Evolutionary conservation across 2,113 vertebrate genomes (phyloP), one percentile per base, ranked within the genome.

Genomic region (Entomyzon cyanotis): DNA sequence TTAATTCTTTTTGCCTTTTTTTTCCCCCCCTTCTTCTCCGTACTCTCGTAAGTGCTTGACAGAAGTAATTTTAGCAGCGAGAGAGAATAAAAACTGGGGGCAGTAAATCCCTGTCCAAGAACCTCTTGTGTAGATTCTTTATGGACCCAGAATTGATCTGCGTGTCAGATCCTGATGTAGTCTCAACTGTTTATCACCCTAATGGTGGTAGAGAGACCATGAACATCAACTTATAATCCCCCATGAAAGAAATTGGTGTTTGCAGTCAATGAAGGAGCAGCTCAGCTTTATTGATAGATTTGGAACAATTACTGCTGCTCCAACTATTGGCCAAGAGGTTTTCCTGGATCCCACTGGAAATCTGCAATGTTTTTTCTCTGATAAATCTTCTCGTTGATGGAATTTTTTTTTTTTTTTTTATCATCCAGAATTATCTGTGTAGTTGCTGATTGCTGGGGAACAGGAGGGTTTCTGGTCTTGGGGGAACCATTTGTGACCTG

Each of bases 81-180:
- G 97, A 93, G 96, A 92, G 97, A 97, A 97, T 98, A 98, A 98
- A 98, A 98, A 97, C 96, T 65, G 96, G 94, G 95, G 93, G 94
- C 97, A 97, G 97, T 98, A 98, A 98, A 98, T 97, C 90, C 88
- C 87, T 85, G 95, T 97, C 97, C 68, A 25, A 96, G 96, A 98
- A 93, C 77, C 97, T 97, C 96, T 98, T 98, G 97, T 98, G 97
- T 95, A 91, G 96, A 97, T 98, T 97, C 96, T 98, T 99, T 98
- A 98, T 98, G 97, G 97, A 97, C 94, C 95, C 97, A 93, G 95
- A 98, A 98, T 99, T 98, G 98, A 99, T 98, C 98, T 96, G 87
- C 62, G 78, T 97, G 98, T 98, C 98, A 98, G 96, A 80, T 89
- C 96, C 96, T 98, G 98, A 98, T 98, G 97, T 97, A 97, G 96